Evolutionary conservation across 1,140 invertebrate species (phyloP).

Genomic region (Drosophila pruinosa): DNA sequence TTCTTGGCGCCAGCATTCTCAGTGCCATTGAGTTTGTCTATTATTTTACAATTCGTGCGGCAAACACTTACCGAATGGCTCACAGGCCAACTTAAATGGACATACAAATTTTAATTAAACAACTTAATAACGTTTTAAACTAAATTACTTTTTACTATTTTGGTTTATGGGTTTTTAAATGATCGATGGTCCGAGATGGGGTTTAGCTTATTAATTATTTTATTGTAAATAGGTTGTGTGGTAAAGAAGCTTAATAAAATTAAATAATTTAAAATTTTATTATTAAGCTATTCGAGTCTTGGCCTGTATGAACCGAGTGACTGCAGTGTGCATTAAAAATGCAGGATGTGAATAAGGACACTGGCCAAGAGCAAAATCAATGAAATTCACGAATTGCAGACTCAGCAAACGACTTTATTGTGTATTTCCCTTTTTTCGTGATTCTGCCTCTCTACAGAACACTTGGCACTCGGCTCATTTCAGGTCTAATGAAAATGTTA

Average conservation of each 20-base stretch:
- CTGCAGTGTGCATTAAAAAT: constrained; percentile 75
- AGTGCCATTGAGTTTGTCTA: constrained; percentile 84
- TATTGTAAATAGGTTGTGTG: too few species aligned
- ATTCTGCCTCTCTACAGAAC: background rate
- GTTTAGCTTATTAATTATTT: too few species aligned
- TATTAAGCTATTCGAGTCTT: constrained; percentile 15
- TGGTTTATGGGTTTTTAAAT: too few species aligned
- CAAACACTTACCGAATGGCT: constrained; percentile 24
- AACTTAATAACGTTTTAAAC: background rate
- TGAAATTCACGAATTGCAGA: constrained; percentile 60
- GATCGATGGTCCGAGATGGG: too few species aligned
- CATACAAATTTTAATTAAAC: background rate
- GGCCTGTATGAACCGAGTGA: constrained; percentile 56
- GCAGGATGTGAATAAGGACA: constrained; percentile 35
- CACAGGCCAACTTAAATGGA: constrained; percentile 5
- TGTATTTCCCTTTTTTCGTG: background rate
- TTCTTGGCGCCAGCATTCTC: constrained; percentile 84
- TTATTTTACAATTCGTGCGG: constrained; percentile 76
- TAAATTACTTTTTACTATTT: too few species aligned
- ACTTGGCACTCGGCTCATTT: background rate
- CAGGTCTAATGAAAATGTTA: constrained; percentile 35
- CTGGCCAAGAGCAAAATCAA: constrained; percentile 60
- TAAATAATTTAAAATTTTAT: background rate
- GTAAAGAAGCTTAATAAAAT: background rate
- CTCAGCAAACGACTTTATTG: constrained; percentile 34